Evolutionary conservation across 1,140 invertebrate genomes (phyloP).

Genomic region (Drosophila hydei): DNA sequence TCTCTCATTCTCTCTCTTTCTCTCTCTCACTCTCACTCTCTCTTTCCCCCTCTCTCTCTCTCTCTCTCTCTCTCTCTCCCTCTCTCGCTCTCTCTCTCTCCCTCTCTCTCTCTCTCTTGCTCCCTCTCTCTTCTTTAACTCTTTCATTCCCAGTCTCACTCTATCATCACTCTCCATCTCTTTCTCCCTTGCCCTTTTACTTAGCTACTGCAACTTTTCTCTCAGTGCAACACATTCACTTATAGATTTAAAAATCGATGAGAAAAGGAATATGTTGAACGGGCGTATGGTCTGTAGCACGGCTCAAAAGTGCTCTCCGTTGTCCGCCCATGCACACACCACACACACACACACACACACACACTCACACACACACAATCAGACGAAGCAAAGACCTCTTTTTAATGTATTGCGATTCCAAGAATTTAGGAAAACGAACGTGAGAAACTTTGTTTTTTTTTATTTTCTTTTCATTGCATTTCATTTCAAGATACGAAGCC

Average conservation of each 20-base stretch:
- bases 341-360: constrained; percentile 24
- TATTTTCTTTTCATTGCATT: constrained; percentile 83
- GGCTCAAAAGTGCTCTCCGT: constrained; percentile 74
- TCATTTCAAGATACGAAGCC: constrained; percentile 81
- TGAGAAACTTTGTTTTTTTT: constrained; percentile 84
- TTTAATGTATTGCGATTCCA: constrained; percentile 84
- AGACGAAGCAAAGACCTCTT: constrained; percentile 82
- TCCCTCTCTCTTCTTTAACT: too few species aligned
- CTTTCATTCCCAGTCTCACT: too few species aligned
- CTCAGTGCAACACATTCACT: constrained; percentile 80
- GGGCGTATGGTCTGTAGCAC: constrained; percentile 66
- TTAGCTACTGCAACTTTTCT: constrained; percentile 41
- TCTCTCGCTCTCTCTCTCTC: background rate
- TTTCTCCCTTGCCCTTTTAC: too few species aligned
- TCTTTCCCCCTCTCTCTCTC: background rate
- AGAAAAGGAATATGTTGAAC: constrained; percentile 82
- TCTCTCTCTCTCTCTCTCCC: background rate
- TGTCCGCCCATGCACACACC: constrained; percentile 51
- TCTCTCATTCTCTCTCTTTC: background rate
- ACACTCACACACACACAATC: constrained; percentile 19
- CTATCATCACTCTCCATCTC: too few species aligned
- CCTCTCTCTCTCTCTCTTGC: too few species aligned
- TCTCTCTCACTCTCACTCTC: background rate
- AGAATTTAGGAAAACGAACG: constrained; percentile 84
- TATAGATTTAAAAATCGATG: constrained; percentile 82